Conservation (phyloP, 2,113 vertebrate genomes). For the Mastomys coucha region DNA sequence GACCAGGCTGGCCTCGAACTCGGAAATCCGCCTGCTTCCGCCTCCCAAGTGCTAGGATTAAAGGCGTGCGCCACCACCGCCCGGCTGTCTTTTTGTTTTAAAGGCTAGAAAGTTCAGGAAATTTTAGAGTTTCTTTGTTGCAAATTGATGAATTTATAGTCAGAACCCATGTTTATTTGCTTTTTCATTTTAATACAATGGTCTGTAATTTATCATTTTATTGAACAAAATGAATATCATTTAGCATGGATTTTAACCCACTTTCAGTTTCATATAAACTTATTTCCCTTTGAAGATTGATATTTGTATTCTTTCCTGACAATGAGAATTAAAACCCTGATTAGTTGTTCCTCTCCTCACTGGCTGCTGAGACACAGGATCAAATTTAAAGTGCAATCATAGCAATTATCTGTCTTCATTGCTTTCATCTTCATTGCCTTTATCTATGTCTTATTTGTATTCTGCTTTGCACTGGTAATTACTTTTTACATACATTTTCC, state of each 20-base stretch:
- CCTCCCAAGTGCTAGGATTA: too few relatives aligned
- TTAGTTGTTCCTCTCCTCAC: constrained; percentile 65
- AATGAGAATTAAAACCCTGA: constrained; percentile 70
- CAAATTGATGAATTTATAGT: background rate
- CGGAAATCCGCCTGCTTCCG: too few relatives aligned
- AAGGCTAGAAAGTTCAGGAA: background rate
- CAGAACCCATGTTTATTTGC: background rate
- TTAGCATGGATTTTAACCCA: constrained; percentile 33
- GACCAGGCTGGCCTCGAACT: too few relatives aligned
- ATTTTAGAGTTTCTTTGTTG: background rate
- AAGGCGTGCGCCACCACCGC: too few relatives aligned
- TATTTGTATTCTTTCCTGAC: constrained; percentile 64
- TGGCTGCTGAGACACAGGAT: constrained; percentile 57
- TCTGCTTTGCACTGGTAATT: constrained; percentile 70
- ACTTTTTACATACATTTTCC: constrained; percentile 70
- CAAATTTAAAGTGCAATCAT: constrained; percentile 70
- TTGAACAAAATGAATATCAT: constrained; percentile 12
- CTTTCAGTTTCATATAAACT: constrained; percentile 54
- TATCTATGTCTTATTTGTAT: constrained; percentile 72
- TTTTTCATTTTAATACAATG: constrained; percentile 45
- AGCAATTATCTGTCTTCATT: constrained; percentile 71
- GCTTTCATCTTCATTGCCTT: constrained; percentile 72
- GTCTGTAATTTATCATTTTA: constrained; percentile 29
- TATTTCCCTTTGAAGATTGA: constrained; percentile 35
- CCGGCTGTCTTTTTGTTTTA: constrained; percentile 31